Conservation (phyloP, 2,888 invertebrate genomes). For the Cepaea hortensis region DNA sequence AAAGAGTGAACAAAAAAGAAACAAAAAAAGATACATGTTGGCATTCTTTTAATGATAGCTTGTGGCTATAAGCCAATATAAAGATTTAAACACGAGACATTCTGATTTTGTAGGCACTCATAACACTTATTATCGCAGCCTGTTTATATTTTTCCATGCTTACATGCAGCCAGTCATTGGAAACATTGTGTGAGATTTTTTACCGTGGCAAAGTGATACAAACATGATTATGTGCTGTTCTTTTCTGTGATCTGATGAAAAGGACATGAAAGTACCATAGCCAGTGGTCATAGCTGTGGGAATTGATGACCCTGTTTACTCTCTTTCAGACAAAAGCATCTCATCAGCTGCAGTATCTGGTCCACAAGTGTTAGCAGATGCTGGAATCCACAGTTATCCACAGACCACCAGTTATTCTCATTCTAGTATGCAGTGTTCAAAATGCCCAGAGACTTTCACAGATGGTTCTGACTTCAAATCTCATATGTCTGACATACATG, state of each 20-base stretch:
- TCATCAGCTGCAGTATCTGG: background rate
- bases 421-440: constrained; percentile 5
- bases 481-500: constrained; percentile 26
- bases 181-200: too few relatives aligned
- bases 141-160: too few relatives aligned
- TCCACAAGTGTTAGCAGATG: constrained; percentile 5
- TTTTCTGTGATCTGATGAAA: background rate
- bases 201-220: too few relatives aligned
- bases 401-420: background rate
- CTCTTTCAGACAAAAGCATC: constrained; percentile 26
- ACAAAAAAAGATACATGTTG: too few relatives aligned
- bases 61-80: too few relatives aligned
- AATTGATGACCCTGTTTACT: constrained; percentile 31
- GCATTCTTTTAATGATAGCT: too few relatives aligned
- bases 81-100: too few relatives aligned
- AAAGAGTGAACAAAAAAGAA: too few relatives aligned
- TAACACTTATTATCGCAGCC: too few relatives aligned
- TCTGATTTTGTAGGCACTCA: too few relatives aligned
- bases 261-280: constrained; percentile 1
- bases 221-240: background rate
- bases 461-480: constrained; percentile 6
- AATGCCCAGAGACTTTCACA: constrained; percentile 5
- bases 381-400: background rate
- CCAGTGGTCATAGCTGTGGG: constrained; percentile 4
- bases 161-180: too few relatives aligned